Base-by-base conservation (phyloP, 2,888 invertebrate species). In the Epinotia brunnichana region DNA sequence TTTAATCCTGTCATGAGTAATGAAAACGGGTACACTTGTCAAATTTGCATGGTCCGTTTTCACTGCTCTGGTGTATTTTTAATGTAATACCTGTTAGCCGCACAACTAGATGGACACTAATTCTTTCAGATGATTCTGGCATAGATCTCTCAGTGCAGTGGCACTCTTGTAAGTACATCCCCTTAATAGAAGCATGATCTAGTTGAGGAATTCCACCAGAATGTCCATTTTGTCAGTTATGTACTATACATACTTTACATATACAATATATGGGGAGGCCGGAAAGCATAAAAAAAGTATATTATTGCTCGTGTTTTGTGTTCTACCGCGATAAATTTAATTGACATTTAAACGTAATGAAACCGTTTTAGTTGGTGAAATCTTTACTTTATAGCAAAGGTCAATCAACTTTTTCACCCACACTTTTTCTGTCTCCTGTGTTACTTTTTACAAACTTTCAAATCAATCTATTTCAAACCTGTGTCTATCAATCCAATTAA, bases 111-210 rank as follows among this genome's bases (percentile, higher is more conserved):
- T 79, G 77, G 75, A 79, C 76, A 90, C 87, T 83, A 86, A 87
- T 90, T 89, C 83, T 91, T 91, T 87, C 91, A 92, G 91, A 92
- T 90, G 90, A 90, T 78, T 88, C 89, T 82, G 90, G 87, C 82
- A 82, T 89, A 76, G 87, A 87, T 78, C 87, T 86, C 82, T 86
- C 86, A 77, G 83, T 85, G 84, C 90, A 85, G 84, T 86, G 87
- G 77, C 87, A 85, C 77, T 84, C 84, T 85, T 86, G 91, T 92
- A 85, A 91, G 91, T 91, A 90, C 77, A 76, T 75, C 67, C 73
- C 53, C 29, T 64, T 63, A 61, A 61, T 61, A 67, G 44, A 48
- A 29, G 67, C 72, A 72, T 72, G 72, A 64, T 74, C 75, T 75
- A 75, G 74, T 70, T 71, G 24, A 17, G 17, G 53, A 10, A 2